A percentile compares a stretch with the other conserved stretches of the same genome.
Evolutionary conservation across 2,797 vertebrate genomes (phyloP).

Genomic region (Poecilia gillii): DNA sequence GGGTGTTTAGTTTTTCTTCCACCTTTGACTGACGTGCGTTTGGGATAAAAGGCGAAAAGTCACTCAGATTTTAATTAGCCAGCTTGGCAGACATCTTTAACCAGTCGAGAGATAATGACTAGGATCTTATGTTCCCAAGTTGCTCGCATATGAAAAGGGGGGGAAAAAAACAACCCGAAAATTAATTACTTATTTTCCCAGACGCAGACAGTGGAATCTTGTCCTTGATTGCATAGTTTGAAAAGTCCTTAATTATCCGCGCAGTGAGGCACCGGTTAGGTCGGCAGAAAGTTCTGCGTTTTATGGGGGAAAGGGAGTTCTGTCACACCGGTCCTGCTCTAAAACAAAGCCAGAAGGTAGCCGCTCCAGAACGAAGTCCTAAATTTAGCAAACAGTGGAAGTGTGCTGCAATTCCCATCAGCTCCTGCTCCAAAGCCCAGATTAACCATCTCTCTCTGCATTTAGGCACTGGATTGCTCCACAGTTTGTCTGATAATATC

Average conservation of each 20-base stretch:
- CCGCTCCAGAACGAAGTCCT: conserved; percentile 20
- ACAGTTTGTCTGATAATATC: conserved; percentile 73
- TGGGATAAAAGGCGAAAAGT: conserved; percentile 31
- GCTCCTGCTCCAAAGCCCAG: conserved; percentile 44
- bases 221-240: conserved; percentile 67
- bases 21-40: conserved; percentile 44
- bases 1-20: conserved; percentile 3
- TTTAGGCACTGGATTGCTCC: conserved; percentile 68
- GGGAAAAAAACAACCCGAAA: conserved; percentile 28
- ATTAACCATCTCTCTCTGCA: conserved; percentile 67
- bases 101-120: conserved; percentile 66
- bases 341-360: conserved; percentile 6
- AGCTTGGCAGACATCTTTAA: conserved; percentile 57
- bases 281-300: neutral
- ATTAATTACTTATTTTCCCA: conserved; percentile 71
- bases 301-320: neutral
- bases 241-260: conserved; percentile 65
- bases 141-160: conserved; percentile 45
- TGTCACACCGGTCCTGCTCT: conserved; percentile 7
- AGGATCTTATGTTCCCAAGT: conserved; percentile 52
- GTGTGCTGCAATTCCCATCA: conserved; percentile 39
- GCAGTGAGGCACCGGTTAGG: conserved; percentile 10
- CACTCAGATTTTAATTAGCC: conserved; percentile 68
- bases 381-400: conserved; percentile 41
- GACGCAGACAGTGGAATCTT: conserved; percentile 38